Base-by-base conservation (phyloP, 2,113 vertebrate genomes). In the Cervus canadensis region DNA sequence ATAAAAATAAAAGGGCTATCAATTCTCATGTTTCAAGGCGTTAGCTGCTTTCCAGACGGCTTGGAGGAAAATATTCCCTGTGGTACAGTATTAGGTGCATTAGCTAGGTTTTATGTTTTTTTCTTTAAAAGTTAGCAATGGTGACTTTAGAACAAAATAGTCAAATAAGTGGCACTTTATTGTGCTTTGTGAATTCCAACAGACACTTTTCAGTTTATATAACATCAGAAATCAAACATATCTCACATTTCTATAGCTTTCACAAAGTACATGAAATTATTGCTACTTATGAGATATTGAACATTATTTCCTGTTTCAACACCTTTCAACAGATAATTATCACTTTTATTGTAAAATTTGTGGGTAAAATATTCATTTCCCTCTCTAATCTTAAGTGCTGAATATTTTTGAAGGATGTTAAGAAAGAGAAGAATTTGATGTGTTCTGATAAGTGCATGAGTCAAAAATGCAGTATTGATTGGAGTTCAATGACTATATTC, bases 21-120 rank as follows among this genome's bases (percentile, higher is more conserved):
- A 76, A 23, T 84, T 94, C 59, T 79, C 43, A 43, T 54, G 76
- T 56, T 91, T 76, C 43, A 87, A 87, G 50, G 50, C 52, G 28
- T 86, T 95, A 76, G 56, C 56, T 92, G 56, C 81, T 93, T 96
- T 89, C 92, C 94, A 96, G 89, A 95, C 91, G 91, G 59, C 40
- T 94, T 79, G n/a, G 33, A 95, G 88, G 52, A 95, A 97, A 92
- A 86, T 83, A 54, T 45, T 45, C 40, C 62, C 87, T 52, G 2
- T 64, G 45, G 36, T 52, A 12, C 30, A 48, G 87, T 90, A 89
- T 79, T 87, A 84, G 74, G 54, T 76, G 11, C 48, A 50, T 64
- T 97, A 84, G 45, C 30, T 23, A 54, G 25, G 17, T 67, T 96
- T 95, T 92, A 92, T 92, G 48, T 19, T 48, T 54, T 83, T 86